These are phyloP conservation scores for Apotomis capreana DNA, from an alignment of 2,888 invertebrate species.

Conservation along the genomic window DNA sequence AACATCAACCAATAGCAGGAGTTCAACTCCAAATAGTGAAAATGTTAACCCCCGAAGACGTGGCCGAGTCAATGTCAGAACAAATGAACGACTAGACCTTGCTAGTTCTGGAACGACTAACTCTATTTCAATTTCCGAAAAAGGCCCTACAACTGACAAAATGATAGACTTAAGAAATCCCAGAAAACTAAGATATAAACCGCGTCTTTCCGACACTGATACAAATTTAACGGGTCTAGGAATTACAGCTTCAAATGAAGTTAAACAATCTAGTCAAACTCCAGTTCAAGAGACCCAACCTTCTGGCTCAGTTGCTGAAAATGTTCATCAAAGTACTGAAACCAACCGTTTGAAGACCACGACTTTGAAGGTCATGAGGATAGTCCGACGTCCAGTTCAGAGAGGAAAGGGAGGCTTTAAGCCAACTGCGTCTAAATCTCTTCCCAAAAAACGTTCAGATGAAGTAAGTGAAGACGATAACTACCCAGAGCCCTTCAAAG, in stretches of 20 bases:
- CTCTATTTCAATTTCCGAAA: conserved; percentile 62
- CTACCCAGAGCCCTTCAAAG: conserved; percentile 86
- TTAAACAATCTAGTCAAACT: conserved; percentile 71
- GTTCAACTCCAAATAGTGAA: conserved; percentile 61
- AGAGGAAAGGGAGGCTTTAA: conserved; percentile 60
- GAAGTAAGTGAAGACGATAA: conserved; percentile 86
- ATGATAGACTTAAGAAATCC: conserved; percentile 63
- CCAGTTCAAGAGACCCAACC: conserved; percentile 70
- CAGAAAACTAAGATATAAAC: conserved; percentile 69
- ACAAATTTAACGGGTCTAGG: conserved; percentile 74
- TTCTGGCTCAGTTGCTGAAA: conserved; percentile 53
- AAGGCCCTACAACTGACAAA: conserved; percentile 66
- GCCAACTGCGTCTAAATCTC: conserved; percentile 51
- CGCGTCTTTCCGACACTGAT: conserved; percentile 68
- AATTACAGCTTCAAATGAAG: conserved; percentile 60
- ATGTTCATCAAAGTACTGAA: conserved; percentile 62
- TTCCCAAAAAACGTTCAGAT: conserved; percentile 62
- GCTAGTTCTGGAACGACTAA: conserved; percentile 72
- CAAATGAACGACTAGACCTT: conserved; percentile 61
- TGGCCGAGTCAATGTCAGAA: conserved; percentile 62
- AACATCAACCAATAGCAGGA: conserved; percentile 62
- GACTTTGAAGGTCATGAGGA: conserved; percentile 62
- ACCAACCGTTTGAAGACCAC: conserved; percentile 57
- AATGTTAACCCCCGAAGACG: conserved; percentile 54
- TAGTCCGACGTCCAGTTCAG: conserved; percentile 64